Base-by-base conservation (phyloP, 2,113 vertebrate genomes). In the Gymnobelideus leadbeateri region DNA sequence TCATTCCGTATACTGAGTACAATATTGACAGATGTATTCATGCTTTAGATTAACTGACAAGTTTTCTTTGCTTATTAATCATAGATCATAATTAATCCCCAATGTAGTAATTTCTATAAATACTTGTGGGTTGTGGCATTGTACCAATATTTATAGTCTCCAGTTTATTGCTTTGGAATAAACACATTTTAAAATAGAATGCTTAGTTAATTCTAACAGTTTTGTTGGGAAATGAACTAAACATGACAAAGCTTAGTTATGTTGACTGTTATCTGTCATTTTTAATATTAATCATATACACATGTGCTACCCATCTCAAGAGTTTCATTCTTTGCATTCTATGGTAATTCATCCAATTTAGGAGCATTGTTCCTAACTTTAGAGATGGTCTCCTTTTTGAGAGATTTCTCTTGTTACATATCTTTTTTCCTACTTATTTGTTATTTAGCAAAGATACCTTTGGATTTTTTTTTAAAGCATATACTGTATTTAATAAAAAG, bases 151-250 rank as follows among this genome's bases (percentile, higher is more conserved):
- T 94, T 92, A 31, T 0, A 37, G 91, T 94, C 49, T 55, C 43
- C 91, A 91, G 51, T 94, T 95, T 96, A 94, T 54, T 93, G 96
- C 37, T 96, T 96, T 90, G 90, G 57, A 55, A 1, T 94, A 77
- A 57, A 53, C 24, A 14, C 90, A 92, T 95, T 91, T 95, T 94
- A 95, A 89, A 89, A 94, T 49, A 89, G 53, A 94, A 89, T 93
- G 53, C n/a, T 68, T 97, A 51, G 28, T 77, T 95, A 14, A 23
- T 94, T 92, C n/a, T 93, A 93, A 57, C 57, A 95, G 47, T 16
- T 93, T 68, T 95, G 31, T 52, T 50, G n/a, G 31, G 92, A 94
- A 57, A 94, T 9, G 90, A 51, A 90, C 25, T 91, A 89, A 90
- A 95, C n/a, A 16, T 31, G 90, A 26, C 92, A 92, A 95, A 55